Conservation (phyloP, 2,797 vertebrate species). For the Xenops minutus region DNA sequence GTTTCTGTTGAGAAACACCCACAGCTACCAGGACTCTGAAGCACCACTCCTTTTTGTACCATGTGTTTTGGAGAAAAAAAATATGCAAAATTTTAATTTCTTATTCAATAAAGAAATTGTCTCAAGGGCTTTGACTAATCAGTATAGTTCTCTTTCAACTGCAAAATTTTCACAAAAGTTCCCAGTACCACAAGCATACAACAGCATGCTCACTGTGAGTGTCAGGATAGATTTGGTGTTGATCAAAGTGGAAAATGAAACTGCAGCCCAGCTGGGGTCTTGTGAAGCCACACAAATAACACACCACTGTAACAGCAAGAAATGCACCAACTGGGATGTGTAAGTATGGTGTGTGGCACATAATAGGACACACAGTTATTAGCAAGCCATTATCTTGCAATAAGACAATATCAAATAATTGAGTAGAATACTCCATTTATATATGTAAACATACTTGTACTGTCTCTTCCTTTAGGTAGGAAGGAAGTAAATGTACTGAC, state of each 20-base stretch:
- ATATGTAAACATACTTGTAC: fast-evolving
- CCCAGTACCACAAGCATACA: not conserved
- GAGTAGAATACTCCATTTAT: not conserved
- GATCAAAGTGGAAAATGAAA: not conserved
- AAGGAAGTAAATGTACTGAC: not conserved
- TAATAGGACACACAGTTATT: not conserved
- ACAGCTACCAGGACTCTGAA: not conserved
- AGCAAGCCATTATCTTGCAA: not conserved
- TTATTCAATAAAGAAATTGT: not conserved
- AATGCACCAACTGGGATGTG: fast-evolving
- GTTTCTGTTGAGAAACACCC: not conserved
- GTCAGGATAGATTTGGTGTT: not conserved
- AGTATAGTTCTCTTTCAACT: not conserved
- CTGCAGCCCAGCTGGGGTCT: not conserved
- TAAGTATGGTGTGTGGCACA: fast-evolving
- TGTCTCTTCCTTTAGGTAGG: not conserved
- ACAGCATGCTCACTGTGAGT: not conserved
- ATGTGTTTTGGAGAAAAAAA: not conserved
- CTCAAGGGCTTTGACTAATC: not conserved
- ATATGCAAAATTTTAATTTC: not conserved
- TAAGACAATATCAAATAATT: not conserved
- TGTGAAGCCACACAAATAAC: not conserved
- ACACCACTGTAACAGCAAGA: fast-evolving
- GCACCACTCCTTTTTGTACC: not conserved
- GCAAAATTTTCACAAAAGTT: not conserved